Conservation (phyloP, 2,113 vertebrate genomes). For the Caracal caracal region DNA sequence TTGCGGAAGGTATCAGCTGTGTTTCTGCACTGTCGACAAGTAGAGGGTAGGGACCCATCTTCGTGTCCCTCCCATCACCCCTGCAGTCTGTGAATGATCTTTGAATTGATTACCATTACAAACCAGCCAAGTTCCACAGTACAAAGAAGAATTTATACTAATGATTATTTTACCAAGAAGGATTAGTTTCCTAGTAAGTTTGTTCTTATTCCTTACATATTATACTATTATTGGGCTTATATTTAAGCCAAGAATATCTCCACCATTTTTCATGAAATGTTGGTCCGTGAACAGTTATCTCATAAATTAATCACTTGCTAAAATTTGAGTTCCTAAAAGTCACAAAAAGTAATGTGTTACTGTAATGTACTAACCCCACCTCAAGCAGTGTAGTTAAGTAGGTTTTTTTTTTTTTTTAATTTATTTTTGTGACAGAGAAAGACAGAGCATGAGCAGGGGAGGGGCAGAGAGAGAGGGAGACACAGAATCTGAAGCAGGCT, state of each 20-base stretch:
- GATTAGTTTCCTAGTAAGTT: not conserved
- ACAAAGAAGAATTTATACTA: not conserved
- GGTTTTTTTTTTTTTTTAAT: too few species aligned
- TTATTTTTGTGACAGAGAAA: too few species aligned
- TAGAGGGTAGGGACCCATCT: not conserved
- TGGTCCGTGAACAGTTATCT: not conserved
- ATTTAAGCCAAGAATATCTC: not conserved
- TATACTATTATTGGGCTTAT: not conserved
- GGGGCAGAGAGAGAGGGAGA: too few species aligned
- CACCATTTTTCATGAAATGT: not conserved
- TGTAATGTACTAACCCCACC: not conserved
- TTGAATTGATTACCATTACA: not conserved
- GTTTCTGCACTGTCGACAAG: not conserved
- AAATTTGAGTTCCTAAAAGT: slow-evolving; percentile 36
- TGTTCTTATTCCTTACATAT: not conserved
- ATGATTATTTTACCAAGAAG: not conserved
- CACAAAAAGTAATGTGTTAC: not conserved
- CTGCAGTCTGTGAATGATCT: not conserved
- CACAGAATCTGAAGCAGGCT: too few species aligned
- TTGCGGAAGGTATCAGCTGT: not conserved
- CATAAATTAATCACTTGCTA: not conserved
- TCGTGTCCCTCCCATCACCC: not conserved
- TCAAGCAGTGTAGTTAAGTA: not conserved
- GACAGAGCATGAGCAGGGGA: too few species aligned
- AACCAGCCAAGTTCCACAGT: not conserved